Evolutionary conservation across 2,888 invertebrate genomes (phyloP).

Genomic region (Apodemia zela): DNA sequence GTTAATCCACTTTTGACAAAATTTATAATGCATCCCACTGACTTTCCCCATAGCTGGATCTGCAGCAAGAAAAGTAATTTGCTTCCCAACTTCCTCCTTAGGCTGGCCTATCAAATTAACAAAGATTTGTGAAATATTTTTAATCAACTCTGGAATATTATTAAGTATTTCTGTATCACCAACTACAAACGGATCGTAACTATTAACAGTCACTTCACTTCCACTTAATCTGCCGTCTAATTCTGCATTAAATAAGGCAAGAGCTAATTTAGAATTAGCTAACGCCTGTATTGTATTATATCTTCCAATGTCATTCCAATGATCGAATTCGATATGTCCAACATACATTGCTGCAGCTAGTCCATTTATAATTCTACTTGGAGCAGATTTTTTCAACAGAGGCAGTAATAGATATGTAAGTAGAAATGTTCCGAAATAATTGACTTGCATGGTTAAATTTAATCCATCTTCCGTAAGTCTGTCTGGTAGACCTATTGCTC

Average conservation of each 20-base stretch:
- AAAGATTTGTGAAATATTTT: slow-evolving; percentile 44
- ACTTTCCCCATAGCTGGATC: slow-evolving; percentile 45
- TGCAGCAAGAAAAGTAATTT: slow-evolving; percentile 56
- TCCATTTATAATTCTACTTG: slow-evolving; percentile 83
- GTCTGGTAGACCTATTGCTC: slow-evolving; percentile 63
- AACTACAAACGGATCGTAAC: slow-evolving; percentile 77
- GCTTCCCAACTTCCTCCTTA: slow-evolving; percentile 56
- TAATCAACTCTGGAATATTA: slow-evolving; percentile 43
- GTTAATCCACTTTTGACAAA: slow-evolving; percentile 51
- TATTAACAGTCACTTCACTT: slow-evolving; percentile 82
- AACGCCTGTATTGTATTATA: slow-evolving; percentile 47
- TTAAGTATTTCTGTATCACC: slow-evolving; percentile 53
- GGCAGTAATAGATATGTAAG: slow-evolving; percentile 84
- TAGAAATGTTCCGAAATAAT: slow-evolving; percentile 86
- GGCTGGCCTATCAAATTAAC: slow-evolving; percentile 52
- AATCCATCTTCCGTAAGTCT: slow-evolving; percentile 82
- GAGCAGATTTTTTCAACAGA: slow-evolving; percentile 72
- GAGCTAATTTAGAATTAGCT: slow-evolving; percentile 80
- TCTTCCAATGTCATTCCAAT: slow-evolving; percentile 56
- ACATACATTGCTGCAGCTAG: slow-evolving; percentile 80
- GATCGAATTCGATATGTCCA: slow-evolving; percentile 60
- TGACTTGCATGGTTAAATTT: slow-evolving; percentile 84
- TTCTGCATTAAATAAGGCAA: slow-evolving; percentile 81
- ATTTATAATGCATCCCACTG: slow-evolving; percentile 58
- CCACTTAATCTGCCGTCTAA: slow-evolving; percentile 76